Evolutionary conservation across 2,888 invertebrate genomes (phyloP), one percentile per base, ranked within the genome.

Genomic region (Hedya salicella): DNA sequence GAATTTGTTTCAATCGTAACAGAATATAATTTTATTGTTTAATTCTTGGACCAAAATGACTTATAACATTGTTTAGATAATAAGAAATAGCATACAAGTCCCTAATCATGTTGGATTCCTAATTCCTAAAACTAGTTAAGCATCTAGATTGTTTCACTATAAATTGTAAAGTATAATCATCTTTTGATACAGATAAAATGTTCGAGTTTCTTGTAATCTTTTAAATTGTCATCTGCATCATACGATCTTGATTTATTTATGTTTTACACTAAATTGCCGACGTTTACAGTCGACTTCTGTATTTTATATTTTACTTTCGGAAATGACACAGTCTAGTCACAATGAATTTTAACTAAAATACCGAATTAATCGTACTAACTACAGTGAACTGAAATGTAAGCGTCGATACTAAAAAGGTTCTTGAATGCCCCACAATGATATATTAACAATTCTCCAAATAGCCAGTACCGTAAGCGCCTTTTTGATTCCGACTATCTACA

Each of bases 301-400:
- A 17, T 13, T 44, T 44, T 1, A 44, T 16, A 4, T 3, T 52
- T 32, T 32, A 42, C 14, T 62, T 21, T 53, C 46, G 46, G 21
- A 46, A 53, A 53, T 25, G 44, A 44, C 52, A 14, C n/a, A 40
- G 36, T 53, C 62, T 62, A 53, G 44, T 62, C 44, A 62, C 53
- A 62, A 9, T 61, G 32, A 53, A 25, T 17, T 32, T 3, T 36
- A 36, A 36, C 8, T 13, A 9, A 9, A n/a, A 14, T 30, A 13
- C 42, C n/a, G 30, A 32, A 16, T 42, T 25, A 0, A 4, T 6
- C 6, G 25, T 25, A n/a, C n/a, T n/a, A n/a, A n/a, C n/a, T n/a
- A n/a, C n/a, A n/a, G 25, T 25, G 25, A 6, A 25, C 4, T 25
- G 25, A 25, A 25, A 25, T 25, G 25, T 25, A 25, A 25, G 25